Conservation (phyloP, 2,888 invertebrate genomes). For the Halictus ligatus region DNA sequence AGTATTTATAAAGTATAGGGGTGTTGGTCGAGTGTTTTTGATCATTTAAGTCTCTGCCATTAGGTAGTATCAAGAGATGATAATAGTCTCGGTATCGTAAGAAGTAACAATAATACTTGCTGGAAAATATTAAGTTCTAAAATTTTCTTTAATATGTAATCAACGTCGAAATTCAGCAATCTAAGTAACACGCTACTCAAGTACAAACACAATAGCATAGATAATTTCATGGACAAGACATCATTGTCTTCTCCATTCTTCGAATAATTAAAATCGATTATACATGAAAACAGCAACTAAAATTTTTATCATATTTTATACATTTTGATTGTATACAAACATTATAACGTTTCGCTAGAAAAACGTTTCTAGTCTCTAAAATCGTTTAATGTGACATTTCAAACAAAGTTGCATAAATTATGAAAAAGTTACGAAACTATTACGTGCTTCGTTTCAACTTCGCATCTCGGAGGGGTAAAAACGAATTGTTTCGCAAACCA, state of each 20-base stretch:
- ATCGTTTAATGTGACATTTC: slow-evolving; percentile 38
- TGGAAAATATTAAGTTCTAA: slow-evolving; percentile 50
- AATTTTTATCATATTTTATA: slow-evolving; percentile 26
- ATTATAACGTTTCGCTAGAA: slow-evolving; percentile 23
- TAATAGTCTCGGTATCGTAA: slow-evolving; percentile 48
- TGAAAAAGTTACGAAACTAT: slow-evolving; percentile 27
- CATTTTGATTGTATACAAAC: slow-evolving; percentile 42
- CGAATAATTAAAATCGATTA: slow-evolving; percentile 16
- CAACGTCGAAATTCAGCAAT: slow-evolving; percentile 18
- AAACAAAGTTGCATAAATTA: slow-evolving; percentile 38
- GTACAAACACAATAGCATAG: slow-evolving; percentile 39
- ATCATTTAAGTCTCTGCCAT: slow-evolving; percentile 52
- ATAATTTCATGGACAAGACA: slow-evolving; percentile 26
- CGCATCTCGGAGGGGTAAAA: slow-evolving; percentile 24
- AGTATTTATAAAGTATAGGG: slow-evolving; percentile 31
- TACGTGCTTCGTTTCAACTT: slow-evolving; percentile 17
- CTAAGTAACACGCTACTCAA: slow-evolving; percentile 44
- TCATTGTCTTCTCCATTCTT: slow-evolving; percentile 15
- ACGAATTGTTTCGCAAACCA: slow-evolving; percentile 45
- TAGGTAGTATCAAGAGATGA: slow-evolving; percentile 42
- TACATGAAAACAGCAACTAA: slow-evolving; percentile 30
- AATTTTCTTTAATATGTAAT: slow-evolving; percentile 44
- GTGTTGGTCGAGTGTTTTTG: slow-evolving; percentile 25
- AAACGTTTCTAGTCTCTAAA: slow-evolving; percentile 30
- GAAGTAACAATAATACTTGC: slow-evolving; percentile 48